A percentile compares a stretch with the other conserved stretches of the same genome.
phyloP scores from a whole-genome alignment of 2,888 invertebrate genomes.

The Geophilus truncorum region DNA sequence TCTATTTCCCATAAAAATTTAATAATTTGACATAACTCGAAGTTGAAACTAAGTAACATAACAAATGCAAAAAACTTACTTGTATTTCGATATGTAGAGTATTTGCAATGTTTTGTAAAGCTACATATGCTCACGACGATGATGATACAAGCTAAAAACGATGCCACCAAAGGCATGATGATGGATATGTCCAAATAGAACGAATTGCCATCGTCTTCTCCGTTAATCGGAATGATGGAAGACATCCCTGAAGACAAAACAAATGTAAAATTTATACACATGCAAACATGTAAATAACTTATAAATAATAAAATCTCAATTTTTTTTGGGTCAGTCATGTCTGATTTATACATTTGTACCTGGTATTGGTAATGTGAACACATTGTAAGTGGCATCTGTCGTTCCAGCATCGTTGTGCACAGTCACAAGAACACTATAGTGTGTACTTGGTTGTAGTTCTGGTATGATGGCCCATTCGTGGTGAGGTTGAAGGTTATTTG shows the following conservation, averaged over 20 bases:
- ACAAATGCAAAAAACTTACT: too few species aligned
- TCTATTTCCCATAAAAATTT: too few species aligned
- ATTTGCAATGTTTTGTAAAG: conserved; percentile 4
- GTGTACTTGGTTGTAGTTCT: conserved; percentile 2
- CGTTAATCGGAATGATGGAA: neutral
- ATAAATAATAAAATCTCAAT: too few species aligned
- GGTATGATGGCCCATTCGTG: conserved; percentile 28
- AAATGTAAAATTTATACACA: too few species aligned
- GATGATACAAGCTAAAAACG: conserved; percentile 10
- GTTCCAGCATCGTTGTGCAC: conserved; percentile 31
- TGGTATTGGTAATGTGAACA: conserved; percentile 18
- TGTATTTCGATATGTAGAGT: neutral
- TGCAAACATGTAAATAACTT: neutral
- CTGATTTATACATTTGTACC: neutral
- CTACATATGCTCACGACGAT: neutral
- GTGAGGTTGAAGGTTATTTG: conserved; percentile 31
- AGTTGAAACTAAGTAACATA: too few species aligned
- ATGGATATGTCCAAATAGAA: conserved; percentile 7
- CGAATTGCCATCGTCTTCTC: neutral
- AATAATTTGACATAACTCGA: too few species aligned
- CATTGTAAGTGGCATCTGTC: conserved; percentile 14
- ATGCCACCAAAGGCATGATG: neutral
- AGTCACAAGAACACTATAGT: conserved; percentile 18
- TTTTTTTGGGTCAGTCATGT: neutral
- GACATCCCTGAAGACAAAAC: too few species aligned